phyloP scores from a whole-genome alignment of 1,140 invertebrate genomes.

The Drosophila nannoptera region DNA sequence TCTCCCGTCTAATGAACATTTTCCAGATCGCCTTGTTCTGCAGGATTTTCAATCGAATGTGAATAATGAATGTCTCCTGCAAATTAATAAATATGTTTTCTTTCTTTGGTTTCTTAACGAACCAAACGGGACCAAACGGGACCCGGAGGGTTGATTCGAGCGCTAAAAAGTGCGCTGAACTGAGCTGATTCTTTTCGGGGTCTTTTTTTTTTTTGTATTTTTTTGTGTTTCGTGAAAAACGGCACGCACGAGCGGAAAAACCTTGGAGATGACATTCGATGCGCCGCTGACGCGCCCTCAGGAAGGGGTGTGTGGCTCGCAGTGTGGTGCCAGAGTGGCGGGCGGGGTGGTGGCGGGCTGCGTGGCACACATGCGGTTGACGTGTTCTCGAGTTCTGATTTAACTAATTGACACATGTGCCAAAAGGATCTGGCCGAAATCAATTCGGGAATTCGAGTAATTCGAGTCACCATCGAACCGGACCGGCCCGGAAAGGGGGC shows the following conservation, averaged over 20 bases:
- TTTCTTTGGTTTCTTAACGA: conserved; percentile 1
- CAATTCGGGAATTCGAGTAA: conserved; percentile 51
- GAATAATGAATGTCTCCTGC: conserved; percentile 4
- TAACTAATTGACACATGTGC: conserved; percentile 73
- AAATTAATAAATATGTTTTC: conserved; percentile 49
- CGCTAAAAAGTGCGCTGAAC: neutral
- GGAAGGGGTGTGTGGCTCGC: conserved; percentile 19
- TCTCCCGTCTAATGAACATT: conserved; percentile 11
- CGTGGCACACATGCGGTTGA: conserved; percentile 48
- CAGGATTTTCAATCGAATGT: conserved; percentile 4
- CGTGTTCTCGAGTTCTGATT: conserved; percentile 56
- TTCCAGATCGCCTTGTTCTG: conserved; percentile 20
- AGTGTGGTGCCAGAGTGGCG: conserved; percentile 9
- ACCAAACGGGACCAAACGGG: neutral
- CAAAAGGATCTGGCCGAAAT: conserved; percentile 41
- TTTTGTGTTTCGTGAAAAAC: conserved; percentile 19
- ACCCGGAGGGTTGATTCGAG: conserved; percentile 7
- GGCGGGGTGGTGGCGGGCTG: conserved; percentile 4
- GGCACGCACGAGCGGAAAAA: conserved; percentile 22
- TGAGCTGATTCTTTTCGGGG: conserved; percentile 27
- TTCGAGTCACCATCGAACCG: conserved; percentile 32
- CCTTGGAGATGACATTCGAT: conserved; percentile 46
- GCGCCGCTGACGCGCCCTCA: conserved; percentile 4
- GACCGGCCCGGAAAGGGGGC: neutral
- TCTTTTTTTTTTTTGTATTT: conserved; percentile 8